These are phyloP conservation scores for Pimephales promelas DNA, from an alignment of 2,113 vertebrate species.

Conservation along the genomic window DNA sequence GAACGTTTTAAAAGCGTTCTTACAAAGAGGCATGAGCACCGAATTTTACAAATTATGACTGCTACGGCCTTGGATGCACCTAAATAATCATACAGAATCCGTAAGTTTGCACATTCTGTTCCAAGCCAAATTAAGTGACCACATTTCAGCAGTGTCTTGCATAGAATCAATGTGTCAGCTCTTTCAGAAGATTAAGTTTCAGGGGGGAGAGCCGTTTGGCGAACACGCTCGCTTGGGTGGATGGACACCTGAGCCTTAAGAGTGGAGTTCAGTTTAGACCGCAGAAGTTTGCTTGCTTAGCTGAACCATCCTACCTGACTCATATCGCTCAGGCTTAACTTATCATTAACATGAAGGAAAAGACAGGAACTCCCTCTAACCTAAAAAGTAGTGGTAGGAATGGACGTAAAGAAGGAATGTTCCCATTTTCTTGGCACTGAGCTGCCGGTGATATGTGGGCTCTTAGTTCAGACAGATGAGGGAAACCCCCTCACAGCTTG, in stretches of 20 bases:
- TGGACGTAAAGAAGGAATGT: not conserved
- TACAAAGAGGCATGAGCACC: not conserved
- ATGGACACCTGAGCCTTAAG: slow-evolving; percentile 22
- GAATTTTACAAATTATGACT: not conserved
- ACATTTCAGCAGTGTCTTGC: not conserved
- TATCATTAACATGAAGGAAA: not conserved
- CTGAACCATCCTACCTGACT: not conserved
- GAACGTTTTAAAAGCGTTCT: not conserved
- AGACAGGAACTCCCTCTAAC: not conserved
- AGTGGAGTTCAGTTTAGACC: slow-evolving; percentile 25
- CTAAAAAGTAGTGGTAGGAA: not conserved
- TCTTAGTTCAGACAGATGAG: slow-evolving; percentile 51
- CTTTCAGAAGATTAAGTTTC: not conserved
- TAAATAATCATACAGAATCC: not conserved
- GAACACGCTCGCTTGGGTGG: not conserved
- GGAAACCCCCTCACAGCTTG: slow-evolving; percentile 54
- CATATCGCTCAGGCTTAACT: not conserved
- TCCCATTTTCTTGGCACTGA: slow-evolving; percentile 44
- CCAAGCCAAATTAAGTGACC: not conserved
- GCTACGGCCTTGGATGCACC: not conserved
- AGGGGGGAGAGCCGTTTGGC: not conserved
- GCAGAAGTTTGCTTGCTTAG: slow-evolving; percentile 11
- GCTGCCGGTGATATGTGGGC: slow-evolving; percentile 43
- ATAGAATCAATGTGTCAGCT: slow-evolving; percentile 13
- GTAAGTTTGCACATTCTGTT: not conserved